A percentile compares a stretch with the other conserved stretches of the same genome.
Evolutionary conservation across 2,797 vertebrate genomes (phyloP).

Genomic region (Florisuga fusca): DNA sequence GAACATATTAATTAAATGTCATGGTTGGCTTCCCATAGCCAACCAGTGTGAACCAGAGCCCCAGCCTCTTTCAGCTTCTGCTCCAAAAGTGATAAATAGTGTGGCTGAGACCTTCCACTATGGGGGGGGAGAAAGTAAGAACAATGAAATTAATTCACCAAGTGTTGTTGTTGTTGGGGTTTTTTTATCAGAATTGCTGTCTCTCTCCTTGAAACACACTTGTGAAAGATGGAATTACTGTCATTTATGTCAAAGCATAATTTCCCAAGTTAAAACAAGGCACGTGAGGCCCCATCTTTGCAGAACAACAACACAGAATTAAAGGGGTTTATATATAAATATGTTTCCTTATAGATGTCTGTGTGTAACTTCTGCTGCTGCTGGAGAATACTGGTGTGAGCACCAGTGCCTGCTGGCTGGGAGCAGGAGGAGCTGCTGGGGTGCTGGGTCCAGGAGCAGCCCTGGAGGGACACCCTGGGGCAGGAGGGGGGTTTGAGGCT

Average conservation of each 20-base stretch:
- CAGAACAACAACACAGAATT: not conserved
- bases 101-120: not conserved
- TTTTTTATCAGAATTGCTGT: not conserved
- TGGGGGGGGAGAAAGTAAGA: not conserved
- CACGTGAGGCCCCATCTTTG: not conserved
- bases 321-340: not conserved
- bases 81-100: fast-evolving
- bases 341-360: not conserved
- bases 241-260: constrained; percentile 22
- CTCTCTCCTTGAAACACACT: not conserved
- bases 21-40: constrained; percentile 13
- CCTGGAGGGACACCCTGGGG: no score
- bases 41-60: not conserved
- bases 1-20: constrained; percentile 61
- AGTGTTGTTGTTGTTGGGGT: no score
- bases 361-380: not conserved
- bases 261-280: not conserved
- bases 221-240: not conserved
- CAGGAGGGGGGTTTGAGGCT: no score
- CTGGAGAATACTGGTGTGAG: not conserved
- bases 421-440: not conserved
- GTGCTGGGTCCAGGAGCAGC: not conserved
- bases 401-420: not conserved
- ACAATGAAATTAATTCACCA: not conserved
- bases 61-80: not conserved